These are phyloP conservation scores for Micropoecilia bifurca DNA, from an alignment of 2,797 vertebrate genomes.

Conservation along the genomic window DNA sequence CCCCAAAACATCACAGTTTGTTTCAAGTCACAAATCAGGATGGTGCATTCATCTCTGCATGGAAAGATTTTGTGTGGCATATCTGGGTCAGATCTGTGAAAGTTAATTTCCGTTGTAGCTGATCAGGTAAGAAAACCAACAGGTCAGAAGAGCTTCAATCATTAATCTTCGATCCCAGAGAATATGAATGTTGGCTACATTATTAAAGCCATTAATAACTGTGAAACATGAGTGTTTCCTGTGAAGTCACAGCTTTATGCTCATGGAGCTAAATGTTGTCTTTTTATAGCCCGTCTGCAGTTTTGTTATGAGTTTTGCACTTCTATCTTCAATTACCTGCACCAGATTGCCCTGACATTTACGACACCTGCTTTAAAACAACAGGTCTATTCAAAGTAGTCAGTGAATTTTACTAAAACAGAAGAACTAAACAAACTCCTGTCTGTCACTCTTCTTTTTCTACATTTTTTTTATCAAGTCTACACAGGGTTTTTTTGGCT, in stretches of 20 bases:
- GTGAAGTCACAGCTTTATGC: neutral
- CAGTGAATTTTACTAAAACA: neutral
- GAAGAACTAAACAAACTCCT: neutral
- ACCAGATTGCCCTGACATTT: neutral
- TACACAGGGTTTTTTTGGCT: neutral
- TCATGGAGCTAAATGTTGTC: neutral
- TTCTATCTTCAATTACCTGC: neutral
- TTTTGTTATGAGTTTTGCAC: neutral
- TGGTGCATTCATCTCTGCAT: conserved; percentile 20
- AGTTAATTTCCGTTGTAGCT: conserved; percentile 51
- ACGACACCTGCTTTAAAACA: neutral
- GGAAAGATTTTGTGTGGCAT: conserved; percentile 10
- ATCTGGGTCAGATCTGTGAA: conserved; percentile 23
- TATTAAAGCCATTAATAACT: conserved; percentile 9
- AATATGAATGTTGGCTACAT: conserved; percentile 4
- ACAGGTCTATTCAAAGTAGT: neutral
- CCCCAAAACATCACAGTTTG: neutral
- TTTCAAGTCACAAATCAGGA: conserved; percentile 16
- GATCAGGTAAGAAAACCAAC: conserved; percentile 48
- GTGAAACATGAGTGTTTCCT: neutral
- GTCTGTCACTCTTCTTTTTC: neutral
- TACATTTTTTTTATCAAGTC: neutral
- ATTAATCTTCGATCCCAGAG: conserved; percentile 49
- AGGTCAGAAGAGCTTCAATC: conserved; percentile 38
- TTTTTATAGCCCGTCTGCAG: neutral